phyloP scores from a whole-genome alignment of 1,140 invertebrate genomes.

The Megalonaias nervosa region DNA sequence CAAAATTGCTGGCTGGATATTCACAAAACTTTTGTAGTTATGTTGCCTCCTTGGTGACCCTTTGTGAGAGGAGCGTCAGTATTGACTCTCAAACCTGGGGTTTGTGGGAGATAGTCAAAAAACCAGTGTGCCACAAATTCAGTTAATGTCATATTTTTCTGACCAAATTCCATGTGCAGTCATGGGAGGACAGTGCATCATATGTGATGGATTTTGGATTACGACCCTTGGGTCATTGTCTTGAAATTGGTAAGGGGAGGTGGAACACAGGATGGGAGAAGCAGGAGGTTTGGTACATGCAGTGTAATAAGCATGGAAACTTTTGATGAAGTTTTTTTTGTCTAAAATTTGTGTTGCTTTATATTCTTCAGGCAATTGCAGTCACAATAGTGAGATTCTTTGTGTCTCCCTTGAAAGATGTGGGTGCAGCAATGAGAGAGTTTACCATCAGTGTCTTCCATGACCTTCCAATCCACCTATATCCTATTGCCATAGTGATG shows the following conservation, averaged over 20 bases:
- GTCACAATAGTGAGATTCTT: slow-evolving; percentile 55
- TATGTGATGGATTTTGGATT: background rate
- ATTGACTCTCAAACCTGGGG: no score
- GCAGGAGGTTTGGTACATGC: background rate
- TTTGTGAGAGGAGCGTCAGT: no score
- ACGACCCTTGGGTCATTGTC: background rate
- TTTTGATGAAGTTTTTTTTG: background rate
- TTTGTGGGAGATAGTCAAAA: no score
- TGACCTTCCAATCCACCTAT: slow-evolving; percentile 53
- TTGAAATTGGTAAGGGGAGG: background rate
- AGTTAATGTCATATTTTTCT: no score
- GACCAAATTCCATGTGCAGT: no score
- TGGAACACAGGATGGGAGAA: background rate
- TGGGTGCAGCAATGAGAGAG: slow-evolving; percentile 51
- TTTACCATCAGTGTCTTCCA: slow-evolving; percentile 49
- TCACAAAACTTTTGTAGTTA: no score
- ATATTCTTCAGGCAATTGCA: slow-evolving; percentile 49
- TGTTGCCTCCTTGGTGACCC: no score
- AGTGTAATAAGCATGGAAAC: background rate
- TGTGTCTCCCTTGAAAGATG: slow-evolving; percentile 51
- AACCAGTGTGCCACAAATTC: no score
- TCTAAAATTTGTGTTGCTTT: slow-evolving; percentile 4
- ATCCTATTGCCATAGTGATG: slow-evolving; percentile 44
- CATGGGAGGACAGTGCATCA: background rate
- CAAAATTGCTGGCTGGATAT: no score